These are phyloP conservation scores for Melieria picta DNA, from an alignment of 2,888 invertebrate genomes.

Conservation along the genomic window DNA sequence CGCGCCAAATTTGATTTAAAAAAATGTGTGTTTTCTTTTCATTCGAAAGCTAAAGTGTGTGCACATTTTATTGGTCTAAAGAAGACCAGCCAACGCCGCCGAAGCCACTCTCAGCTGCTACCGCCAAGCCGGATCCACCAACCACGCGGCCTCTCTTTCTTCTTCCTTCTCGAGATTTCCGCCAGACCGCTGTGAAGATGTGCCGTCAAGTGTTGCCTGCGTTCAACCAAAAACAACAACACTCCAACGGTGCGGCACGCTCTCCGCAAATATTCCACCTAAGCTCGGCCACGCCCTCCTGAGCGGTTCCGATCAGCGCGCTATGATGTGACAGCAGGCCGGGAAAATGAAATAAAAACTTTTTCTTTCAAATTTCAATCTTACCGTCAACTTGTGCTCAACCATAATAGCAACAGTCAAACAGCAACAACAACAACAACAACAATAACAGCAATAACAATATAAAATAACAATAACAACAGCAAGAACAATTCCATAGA, in stretches of 20 bases:
- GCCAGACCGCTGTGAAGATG: slow-evolving; percentile 9
- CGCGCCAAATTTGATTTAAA: too few relatives aligned
- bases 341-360: slow-evolving; percentile 5
- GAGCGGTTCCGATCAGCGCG: slow-evolving; percentile 7
- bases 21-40: too few relatives aligned
- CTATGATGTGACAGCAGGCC: slow-evolving; percentile 26
- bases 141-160: not conserved
- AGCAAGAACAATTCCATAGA: not conserved
- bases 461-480: not conserved
- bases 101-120: too few relatives aligned
- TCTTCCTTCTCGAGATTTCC: not conserved
- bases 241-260: not conserved
- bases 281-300: slow-evolving; percentile 24
- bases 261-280: not conserved
- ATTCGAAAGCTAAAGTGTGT: too few relatives aligned
- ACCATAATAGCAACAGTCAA: slow-evolving; percentile 17
- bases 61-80: too few relatives aligned
- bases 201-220: slow-evolving; percentile 2
- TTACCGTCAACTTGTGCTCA: slow-evolving; percentile 1
- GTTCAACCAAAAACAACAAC: not conserved
- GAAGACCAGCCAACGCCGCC: too few relatives aligned
- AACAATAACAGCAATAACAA: slow-evolving; percentile 9
- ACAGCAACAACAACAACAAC: slow-evolving; percentile 12
- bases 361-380: slow-evolving; percentile 29
- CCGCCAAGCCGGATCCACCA: not conserved